Conservation (phyloP, 53 echinoderm and acorn worm genomes). For the Mesocentrotus franciscanus region DNA sequence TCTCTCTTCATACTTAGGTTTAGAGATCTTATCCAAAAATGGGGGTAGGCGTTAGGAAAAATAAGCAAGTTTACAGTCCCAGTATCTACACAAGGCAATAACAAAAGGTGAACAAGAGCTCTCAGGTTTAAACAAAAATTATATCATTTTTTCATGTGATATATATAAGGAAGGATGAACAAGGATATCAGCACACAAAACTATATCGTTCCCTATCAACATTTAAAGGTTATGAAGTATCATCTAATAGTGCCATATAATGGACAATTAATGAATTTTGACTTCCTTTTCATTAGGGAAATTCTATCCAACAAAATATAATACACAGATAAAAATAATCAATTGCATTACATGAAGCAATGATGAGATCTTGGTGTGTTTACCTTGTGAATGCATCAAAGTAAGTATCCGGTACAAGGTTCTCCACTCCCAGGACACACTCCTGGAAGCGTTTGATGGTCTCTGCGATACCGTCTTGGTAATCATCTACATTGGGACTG, state of each 20-base stretch:
- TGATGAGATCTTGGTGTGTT: neutral
- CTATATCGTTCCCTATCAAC: neutral
- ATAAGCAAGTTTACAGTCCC: neutral
- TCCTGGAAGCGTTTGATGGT: slow-evolving; percentile 95
- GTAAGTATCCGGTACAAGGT: slow-evolving; percentile 95
- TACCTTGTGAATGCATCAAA: slow-evolving; percentile 99
- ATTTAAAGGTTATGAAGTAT: neutral
- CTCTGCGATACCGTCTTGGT: slow-evolving; percentile 92
- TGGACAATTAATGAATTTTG: neutral
- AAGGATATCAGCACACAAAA: neutral
- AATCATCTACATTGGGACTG: slow-evolving; percentile 89
- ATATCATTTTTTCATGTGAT: neutral
- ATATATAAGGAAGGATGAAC: neutral
- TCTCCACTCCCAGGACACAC: slow-evolving; percentile 95
- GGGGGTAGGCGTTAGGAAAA: too few relatives aligned
- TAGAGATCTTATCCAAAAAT: too few relatives aligned
- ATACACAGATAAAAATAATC: neutral
- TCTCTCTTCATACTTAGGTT: neutral
- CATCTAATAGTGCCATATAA: neutral
- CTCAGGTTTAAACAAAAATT: neutral
- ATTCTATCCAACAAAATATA: neutral
- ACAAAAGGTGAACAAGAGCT: neutral
- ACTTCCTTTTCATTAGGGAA: neutral
- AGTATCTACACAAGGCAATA: neutral
- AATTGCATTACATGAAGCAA: neutral